phyloP scores from a whole-genome alignment of 2,888 invertebrate species.

The Dorcus parallelipipedus region DNA sequence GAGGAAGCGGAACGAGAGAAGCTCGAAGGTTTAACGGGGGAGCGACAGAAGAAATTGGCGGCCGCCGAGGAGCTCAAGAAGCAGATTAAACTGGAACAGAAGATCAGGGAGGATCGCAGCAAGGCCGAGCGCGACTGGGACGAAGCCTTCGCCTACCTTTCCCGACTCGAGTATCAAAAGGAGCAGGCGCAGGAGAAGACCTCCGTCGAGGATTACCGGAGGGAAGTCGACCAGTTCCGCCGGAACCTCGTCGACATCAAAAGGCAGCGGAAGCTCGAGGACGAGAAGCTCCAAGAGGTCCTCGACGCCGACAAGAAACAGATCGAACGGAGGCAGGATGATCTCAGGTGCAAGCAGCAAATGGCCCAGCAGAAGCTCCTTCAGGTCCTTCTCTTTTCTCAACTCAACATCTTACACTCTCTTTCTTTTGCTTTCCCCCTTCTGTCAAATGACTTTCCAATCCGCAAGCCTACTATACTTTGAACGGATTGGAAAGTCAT shows the following conservation, averaged over 20 bases:
- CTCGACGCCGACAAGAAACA: conserved; percentile 33
- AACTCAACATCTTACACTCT: too few relatives aligned
- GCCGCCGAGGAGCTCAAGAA: conserved; percentile 35
- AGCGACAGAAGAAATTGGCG: conserved; percentile 29
- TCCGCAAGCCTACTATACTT: too few relatives aligned
- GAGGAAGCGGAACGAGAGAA: conserved; percentile 33
- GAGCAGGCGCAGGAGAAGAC: conserved; percentile 33
- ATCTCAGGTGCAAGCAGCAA: conserved; percentile 37
- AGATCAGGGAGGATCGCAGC: conserved; percentile 34
- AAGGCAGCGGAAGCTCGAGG: conserved; percentile 37
- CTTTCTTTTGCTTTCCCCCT: too few relatives aligned
- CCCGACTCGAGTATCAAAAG: conserved; percentile 37
- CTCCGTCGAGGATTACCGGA: conserved; percentile 28
- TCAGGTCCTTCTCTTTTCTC: conserved; percentile 23
- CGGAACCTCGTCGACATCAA: conserved; percentile 39
- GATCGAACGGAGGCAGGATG: conserved; percentile 39
- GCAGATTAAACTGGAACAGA: conserved; percentile 39
- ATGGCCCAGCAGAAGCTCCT: conserved; percentile 37
- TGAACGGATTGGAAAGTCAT: too few relatives aligned
- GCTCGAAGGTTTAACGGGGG: conserved; percentile 25
- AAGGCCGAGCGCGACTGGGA: conserved; percentile 41
- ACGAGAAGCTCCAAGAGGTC: conserved; percentile 34
- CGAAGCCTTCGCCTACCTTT: conserved; percentile 36
- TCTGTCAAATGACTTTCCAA: too few relatives aligned
- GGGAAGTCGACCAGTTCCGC: conserved; percentile 39